These are phyloP conservation scores for Apodemia zela DNA, from an alignment of 2,888 invertebrate species.

Conservation along the genomic window DNA sequence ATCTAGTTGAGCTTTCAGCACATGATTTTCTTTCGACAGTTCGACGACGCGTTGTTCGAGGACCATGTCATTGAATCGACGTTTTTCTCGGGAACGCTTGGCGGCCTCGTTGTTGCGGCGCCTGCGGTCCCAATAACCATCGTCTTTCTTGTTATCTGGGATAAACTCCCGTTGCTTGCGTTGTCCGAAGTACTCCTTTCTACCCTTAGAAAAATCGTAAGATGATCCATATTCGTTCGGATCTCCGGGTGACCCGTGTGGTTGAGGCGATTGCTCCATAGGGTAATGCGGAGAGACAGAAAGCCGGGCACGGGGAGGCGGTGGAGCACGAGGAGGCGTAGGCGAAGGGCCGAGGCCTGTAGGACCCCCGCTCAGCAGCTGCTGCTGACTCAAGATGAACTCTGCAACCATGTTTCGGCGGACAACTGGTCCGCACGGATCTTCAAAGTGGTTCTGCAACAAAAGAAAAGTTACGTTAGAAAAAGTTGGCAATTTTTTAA, in stretches of 20 bases:
- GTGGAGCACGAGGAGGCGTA: constrained; percentile 54
- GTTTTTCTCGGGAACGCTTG: constrained; percentile 96
- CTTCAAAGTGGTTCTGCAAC: constrained; percentile 73
- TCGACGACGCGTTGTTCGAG: constrained; percentile 96
- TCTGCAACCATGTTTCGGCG: constrained; percentile 93
- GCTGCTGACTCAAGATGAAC: constrained; percentile 88
- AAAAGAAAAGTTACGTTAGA: constrained; percentile 57
- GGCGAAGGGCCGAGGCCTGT: constrained; percentile 61
- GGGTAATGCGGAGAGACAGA: constrained; percentile 69
- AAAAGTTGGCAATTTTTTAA: constrained; percentile 44
- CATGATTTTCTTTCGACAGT: constrained; percentile 96
- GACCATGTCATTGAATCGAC: constrained; percentile 97
- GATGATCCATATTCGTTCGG: constrained; percentile 66
- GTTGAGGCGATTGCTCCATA: constrained; percentile 68
- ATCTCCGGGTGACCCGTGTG: constrained; percentile 47
- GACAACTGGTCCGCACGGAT: constrained; percentile 74
- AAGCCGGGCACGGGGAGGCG: constrained; percentile 57
- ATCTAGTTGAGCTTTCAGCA: constrained; percentile 94
- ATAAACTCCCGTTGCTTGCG: constrained; percentile 98
- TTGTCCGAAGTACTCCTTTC: constrained; percentile 92
- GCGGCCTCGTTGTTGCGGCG: constrained; percentile 98
- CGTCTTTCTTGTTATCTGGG: constrained; percentile 97
- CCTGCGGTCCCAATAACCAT: constrained; percentile 98
- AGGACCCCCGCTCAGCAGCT: constrained; percentile 62
- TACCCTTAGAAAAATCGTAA: constrained; percentile 82